These are phyloP conservation scores for Lithophane leautieri DNA, from an alignment of 2,888 invertebrate genomes.

Conservation along the genomic window DNA sequence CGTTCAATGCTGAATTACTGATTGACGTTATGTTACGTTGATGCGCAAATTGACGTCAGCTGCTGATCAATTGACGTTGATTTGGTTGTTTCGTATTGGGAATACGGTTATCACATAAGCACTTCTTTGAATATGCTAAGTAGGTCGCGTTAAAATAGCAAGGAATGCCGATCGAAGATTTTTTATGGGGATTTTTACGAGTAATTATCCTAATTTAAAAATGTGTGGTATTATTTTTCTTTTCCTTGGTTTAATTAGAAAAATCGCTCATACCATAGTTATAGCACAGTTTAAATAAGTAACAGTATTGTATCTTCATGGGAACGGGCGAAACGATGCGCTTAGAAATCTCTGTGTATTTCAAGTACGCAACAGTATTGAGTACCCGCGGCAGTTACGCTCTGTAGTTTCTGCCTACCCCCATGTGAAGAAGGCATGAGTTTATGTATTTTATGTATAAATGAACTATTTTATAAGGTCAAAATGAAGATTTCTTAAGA, in stretches of 20 bases:
- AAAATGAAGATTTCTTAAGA: not conserved
- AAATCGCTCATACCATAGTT: too few relatives aligned
- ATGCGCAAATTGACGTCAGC: conserved; percentile 32
- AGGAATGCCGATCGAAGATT: not conserved
- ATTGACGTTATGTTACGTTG: conserved; percentile 25
- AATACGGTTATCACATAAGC: not conserved
- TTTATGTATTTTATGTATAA: too few relatives aligned
- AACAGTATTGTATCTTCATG: too few relatives aligned
- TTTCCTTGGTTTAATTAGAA: too few relatives aligned
- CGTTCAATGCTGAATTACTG: conserved; percentile 37
- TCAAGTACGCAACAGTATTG: too few relatives aligned
- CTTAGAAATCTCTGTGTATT: too few relatives aligned
- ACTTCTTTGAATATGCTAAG: not conserved
- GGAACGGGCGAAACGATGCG: too few relatives aligned
- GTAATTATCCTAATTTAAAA: not conserved
- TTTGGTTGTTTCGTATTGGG: conserved; percentile 23
- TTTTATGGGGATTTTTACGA: not conserved
- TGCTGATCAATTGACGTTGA: conserved; percentile 35
- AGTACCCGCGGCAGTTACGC: too few relatives aligned
- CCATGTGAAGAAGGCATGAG: too few relatives aligned
- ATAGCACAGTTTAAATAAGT: too few relatives aligned
- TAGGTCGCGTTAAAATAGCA: not conserved
- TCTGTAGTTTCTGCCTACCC: too few relatives aligned
- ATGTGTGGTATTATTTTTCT: too few relatives aligned
- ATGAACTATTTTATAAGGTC: not conserved